Percentiles rank a stretch among this genome's conserved stretches.
These are phyloP conservation scores for Suricata suricatta DNA, from an alignment of 2,113 vertebrate species.

Conservation along the genomic window DNA sequence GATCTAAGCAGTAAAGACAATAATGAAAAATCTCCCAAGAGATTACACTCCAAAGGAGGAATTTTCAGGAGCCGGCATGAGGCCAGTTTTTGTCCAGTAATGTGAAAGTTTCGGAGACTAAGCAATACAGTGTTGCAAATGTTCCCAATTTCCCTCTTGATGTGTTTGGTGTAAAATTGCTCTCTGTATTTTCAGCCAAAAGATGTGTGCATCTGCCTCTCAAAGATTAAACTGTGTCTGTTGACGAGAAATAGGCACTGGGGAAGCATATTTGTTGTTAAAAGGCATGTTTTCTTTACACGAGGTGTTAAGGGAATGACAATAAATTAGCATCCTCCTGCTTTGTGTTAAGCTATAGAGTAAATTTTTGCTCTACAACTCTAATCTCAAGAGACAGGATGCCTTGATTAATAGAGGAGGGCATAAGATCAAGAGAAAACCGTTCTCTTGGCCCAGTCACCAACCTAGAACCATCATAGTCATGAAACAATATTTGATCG, in stretches of 20 bases:
- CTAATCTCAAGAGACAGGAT: conserved; percentile 35
- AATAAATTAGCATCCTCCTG: conserved; percentile 54
- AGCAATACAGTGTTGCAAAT: conserved; percentile 13
- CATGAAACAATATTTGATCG: conserved; percentile 41
- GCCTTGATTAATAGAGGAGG: not conserved
- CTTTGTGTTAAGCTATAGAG: conserved; percentile 52
- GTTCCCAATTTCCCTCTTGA: conserved; percentile 65
- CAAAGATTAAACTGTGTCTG: conserved; percentile 77
- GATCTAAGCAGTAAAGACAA: conserved; percentile 72
- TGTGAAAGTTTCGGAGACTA: conserved; percentile 47
- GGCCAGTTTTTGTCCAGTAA: conserved; percentile 32
- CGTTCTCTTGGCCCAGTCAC: not conserved
- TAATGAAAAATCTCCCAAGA: conserved; percentile 58
- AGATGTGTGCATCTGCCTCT: conserved; percentile 78
- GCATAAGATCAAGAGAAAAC: conserved; percentile 30
- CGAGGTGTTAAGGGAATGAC: conserved; percentile 36
- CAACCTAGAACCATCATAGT: not conserved
- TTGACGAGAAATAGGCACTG: conserved; percentile 71
- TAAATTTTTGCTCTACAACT: conserved; percentile 16
- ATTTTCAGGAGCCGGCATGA: not conserved
- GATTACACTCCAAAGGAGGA: conserved; percentile 6
- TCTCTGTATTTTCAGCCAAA: conserved; percentile 74
- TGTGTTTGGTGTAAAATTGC: conserved; percentile 65
- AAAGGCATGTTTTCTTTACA: conserved; percentile 71
- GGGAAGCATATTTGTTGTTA: conserved; percentile 65